Evolutionary conservation across 2,888 invertebrate species (phyloP).

Genomic region (Scaeva pyrastri): DNA sequence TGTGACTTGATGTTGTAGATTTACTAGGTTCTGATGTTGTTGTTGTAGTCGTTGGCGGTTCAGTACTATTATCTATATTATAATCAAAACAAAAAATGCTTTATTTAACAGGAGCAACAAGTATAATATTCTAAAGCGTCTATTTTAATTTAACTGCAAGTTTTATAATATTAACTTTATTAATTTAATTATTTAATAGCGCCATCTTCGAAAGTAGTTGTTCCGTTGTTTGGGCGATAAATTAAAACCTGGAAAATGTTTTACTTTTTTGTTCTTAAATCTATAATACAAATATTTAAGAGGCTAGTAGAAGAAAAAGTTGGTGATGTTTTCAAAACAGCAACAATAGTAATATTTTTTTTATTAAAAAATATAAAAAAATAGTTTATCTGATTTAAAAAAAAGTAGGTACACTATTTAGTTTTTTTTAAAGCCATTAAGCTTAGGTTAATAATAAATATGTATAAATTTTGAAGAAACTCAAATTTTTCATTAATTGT

Average conservation of each 20-base stretch:
- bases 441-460: slow-evolving; percentile 9
- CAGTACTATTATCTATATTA: slow-evolving; percentile 13
- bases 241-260: neutral
- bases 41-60: slow-evolving; percentile 15
- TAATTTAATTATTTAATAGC: neutral
- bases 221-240: neutral
- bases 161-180: neutral
- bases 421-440: neutral
- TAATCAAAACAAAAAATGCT: slow-evolving; percentile 27
- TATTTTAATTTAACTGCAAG: slow-evolving; percentile 6
- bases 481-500: slow-evolving; percentile 4
- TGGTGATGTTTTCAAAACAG: too few relatives aligned
- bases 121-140: neutral
- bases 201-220: slow-evolving; percentile 14
- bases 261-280: neutral
- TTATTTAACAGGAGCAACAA: neutral
- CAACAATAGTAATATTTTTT: too few relatives aligned
- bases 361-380: neutral
- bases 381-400: too few relatives aligned
- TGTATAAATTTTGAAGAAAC: slow-evolving; percentile 6
- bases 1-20: slow-evolving; percentile 35
- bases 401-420: neutral
- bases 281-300: too few relatives aligned
- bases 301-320: too few relatives aligned
- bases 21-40: slow-evolving; percentile 43